phyloP scores from a whole-genome alignment of 2,888 invertebrate genomes.

The Tetranychus truncatus region DNA sequence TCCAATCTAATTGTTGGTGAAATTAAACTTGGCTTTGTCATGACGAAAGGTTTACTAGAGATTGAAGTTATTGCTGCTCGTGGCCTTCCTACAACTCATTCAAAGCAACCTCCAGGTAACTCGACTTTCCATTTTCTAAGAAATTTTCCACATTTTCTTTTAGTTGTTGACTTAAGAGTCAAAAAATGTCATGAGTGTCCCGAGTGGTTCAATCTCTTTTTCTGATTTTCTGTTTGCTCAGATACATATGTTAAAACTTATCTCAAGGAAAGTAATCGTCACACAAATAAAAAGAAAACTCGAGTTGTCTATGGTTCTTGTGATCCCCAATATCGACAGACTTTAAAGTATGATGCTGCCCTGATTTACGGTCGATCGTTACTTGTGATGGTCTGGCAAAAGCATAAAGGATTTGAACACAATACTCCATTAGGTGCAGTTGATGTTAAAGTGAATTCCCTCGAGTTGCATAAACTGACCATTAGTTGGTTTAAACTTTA shows the following conservation, averaged over 20 bases:
- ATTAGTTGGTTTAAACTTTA: conserved; percentile 81
- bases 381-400: conserved; percentile 65
- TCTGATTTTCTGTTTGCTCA: conserved; percentile 29
- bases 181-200: neutral
- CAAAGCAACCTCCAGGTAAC: conserved; percentile 46
- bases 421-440: conserved; percentile 61
- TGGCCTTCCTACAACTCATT: conserved; percentile 48
- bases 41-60: conserved; percentile 77
- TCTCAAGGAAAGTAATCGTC: conserved; percentile 65
- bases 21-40: conserved; percentile 65
- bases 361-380: conserved; percentile 45
- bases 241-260: conserved; percentile 90
- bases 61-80: conserved; percentile 60
- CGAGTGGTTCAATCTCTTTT: neutral
- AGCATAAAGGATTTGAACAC: conserved; percentile 68
- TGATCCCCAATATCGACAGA: conserved; percentile 70
- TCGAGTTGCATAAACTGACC: conserved; percentile 58
- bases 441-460: conserved; percentile 61
- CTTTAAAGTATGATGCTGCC: conserved; percentile 52
- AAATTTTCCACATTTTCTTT: too few species aligned
- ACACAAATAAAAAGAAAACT: conserved; percentile 79
- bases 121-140: neutral
- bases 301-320: conserved; percentile 58
- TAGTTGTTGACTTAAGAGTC: neutral
- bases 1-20: conserved; percentile 39